phyloP scores from a whole-genome alignment of 2,113 vertebrate genomes.

The Probosciger aterrimus region DNA sequence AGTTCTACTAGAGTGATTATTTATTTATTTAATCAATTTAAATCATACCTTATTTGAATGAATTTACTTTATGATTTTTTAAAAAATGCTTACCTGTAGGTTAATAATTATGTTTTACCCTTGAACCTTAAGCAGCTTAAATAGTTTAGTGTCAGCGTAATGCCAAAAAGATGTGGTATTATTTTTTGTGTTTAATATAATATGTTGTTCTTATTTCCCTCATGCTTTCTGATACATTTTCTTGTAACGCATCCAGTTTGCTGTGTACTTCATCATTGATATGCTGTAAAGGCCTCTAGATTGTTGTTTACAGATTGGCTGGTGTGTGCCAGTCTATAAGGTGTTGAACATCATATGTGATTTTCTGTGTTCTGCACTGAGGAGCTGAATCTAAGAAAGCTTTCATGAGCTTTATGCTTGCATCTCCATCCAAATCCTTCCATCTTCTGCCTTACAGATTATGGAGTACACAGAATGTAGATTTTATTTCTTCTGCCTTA shows the following conservation, averaged over 20 bases:
- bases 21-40: neutral
- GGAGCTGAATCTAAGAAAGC: neutral
- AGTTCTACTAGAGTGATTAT: neutral
- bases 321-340: fast-evolving
- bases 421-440: neutral
- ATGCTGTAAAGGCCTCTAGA: neutral
- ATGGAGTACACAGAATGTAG: neutral
- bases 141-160: neutral
- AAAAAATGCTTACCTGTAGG: neutral
- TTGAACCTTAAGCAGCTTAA: neutral
- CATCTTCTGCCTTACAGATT: neutral
- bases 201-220: neutral
- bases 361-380: neutral
- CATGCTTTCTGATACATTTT: neutral
- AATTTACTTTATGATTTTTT: neutral
- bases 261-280: neutral
- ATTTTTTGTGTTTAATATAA: neutral
- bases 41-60: neutral
- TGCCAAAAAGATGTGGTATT: neutral
- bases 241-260: neutral
- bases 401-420: neutral
- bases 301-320: neutral
- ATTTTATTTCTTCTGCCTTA: neutral
- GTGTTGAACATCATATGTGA: fast-evolving
- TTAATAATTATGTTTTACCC: neutral